Evolutionary conservation across 2,113 vertebrate species (phyloP).

Genomic region (Symphodus melops): DNA sequence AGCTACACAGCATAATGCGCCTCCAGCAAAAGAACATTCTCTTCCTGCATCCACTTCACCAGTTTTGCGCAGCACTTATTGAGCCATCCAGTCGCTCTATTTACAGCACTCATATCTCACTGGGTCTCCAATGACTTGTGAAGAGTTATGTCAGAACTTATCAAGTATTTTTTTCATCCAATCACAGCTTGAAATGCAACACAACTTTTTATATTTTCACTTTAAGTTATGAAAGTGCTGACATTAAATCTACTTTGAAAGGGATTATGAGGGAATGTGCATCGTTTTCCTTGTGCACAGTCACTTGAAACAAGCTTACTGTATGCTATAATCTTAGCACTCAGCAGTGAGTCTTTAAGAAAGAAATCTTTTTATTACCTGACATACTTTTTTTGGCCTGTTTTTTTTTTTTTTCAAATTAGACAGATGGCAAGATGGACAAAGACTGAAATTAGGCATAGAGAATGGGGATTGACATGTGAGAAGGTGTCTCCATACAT

Average conservation of each 20-base stretch:
- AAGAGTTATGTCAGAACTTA: constrained; percentile 1
- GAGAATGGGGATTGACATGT: too few relatives aligned
- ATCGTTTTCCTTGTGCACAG: constrained; percentile 2
- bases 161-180: not conserved
- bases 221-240: not conserved
- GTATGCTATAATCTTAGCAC: not conserved
- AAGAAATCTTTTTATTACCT: constrained; percentile 25
- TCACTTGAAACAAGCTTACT: constrained; percentile 11
- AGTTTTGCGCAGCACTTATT: constrained; percentile 27
- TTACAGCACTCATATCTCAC: constrained; percentile 27
- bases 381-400: too few relatives aligned
- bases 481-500: too few relatives aligned
- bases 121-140: not conserved
- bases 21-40: constrained; percentile 46
- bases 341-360: constrained; percentile 11
- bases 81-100: constrained; percentile 22
- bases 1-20: constrained; percentile 43
- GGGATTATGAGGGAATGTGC: constrained; percentile 4
- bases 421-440: too few relatives aligned
- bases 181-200: not conserved
- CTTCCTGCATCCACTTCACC: constrained; percentile 29
- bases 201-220: not conserved
- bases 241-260: constrained; percentile 16
- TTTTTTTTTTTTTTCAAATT: too few relatives aligned
- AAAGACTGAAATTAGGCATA: too few relatives aligned